phyloP scores from a whole-genome alignment of 1,140 invertebrate genomes.

The Eriocheir sinensis region DNA sequence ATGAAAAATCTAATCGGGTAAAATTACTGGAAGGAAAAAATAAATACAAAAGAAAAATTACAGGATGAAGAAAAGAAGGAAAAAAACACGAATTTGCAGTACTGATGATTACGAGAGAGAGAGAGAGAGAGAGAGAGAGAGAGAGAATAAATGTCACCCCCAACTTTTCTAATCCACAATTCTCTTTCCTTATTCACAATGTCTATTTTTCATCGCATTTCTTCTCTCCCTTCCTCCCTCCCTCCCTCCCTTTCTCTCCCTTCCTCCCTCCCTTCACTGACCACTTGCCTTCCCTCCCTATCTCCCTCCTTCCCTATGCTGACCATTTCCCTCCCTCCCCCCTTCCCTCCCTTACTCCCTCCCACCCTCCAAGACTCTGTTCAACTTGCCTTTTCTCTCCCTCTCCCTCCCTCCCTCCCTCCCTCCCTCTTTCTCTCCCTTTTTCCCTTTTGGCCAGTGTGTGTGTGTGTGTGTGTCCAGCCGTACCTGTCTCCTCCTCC shows the following conservation, averaged over 20 bases:
- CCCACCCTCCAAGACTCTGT: background rate
- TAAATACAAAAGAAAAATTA: too few relatives aligned
- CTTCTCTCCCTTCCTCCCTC: background rate
- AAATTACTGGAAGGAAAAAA: too few relatives aligned
- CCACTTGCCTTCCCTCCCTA: background rate
- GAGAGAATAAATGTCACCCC: conserved; percentile 12
- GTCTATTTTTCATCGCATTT: conserved; percentile 49
- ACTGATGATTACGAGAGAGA: background rate
- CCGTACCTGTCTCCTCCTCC: background rate
- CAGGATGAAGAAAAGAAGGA: too few relatives aligned
- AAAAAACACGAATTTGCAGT: too few relatives aligned
- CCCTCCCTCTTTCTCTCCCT: background rate
- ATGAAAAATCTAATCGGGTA: too few relatives aligned
- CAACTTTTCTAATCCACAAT: conserved; percentile 44
- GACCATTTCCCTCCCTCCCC: background rate
- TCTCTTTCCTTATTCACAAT: conserved; percentile 58
- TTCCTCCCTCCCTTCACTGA: background rate
- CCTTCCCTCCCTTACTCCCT: background rate
- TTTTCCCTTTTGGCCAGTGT: background rate
- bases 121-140: conserved; percentile 7
- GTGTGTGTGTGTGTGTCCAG: background rate
- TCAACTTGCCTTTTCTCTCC: background rate
- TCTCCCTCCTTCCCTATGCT: background rate
- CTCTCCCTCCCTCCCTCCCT: background rate
- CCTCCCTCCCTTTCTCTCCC: background rate